phyloP scores from a whole-genome alignment of 2,888 invertebrate genomes.

The Troides oblongomaculatus region DNA sequence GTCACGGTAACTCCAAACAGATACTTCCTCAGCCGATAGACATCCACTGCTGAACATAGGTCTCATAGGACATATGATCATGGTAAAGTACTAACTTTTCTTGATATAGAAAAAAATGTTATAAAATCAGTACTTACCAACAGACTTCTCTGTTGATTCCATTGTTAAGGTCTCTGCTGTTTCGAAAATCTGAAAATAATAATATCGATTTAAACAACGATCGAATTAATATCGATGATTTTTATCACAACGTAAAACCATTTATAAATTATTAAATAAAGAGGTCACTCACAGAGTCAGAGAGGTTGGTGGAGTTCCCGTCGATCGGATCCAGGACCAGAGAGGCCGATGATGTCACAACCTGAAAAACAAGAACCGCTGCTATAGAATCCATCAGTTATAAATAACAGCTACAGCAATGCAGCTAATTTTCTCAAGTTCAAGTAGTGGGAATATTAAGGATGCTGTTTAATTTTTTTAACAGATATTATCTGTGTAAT shows the following conservation, averaged over 20 bases:
- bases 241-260: too few species aligned
- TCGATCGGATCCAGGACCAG: not conserved
- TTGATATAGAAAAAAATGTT: not conserved
- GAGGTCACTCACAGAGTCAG: not conserved
- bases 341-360: not conserved
- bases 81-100: not conserved
- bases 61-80: too few species aligned
- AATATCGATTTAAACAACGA: not conserved
- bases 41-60: too few species aligned
- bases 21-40: too few species aligned
- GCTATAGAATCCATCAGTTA: not conserved
- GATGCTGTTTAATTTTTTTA: too few species aligned
- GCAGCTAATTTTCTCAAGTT: too few species aligned
- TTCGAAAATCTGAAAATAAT: slow-evolving; percentile 46
- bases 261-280: not conserved
- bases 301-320: not conserved
- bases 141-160: slow-evolving; percentile 33
- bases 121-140: slow-evolving; percentile 31
- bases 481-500: too few species aligned
- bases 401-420: not conserved
- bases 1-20: too few species aligned
- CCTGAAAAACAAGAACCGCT: not conserved
- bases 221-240: not conserved
- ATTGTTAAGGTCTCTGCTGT: slow-evolving; percentile 39
- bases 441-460: too few species aligned